phyloP scores from a whole-genome alignment of 2,797 vertebrate species.

The Astyanax mexicanus region DNA sequence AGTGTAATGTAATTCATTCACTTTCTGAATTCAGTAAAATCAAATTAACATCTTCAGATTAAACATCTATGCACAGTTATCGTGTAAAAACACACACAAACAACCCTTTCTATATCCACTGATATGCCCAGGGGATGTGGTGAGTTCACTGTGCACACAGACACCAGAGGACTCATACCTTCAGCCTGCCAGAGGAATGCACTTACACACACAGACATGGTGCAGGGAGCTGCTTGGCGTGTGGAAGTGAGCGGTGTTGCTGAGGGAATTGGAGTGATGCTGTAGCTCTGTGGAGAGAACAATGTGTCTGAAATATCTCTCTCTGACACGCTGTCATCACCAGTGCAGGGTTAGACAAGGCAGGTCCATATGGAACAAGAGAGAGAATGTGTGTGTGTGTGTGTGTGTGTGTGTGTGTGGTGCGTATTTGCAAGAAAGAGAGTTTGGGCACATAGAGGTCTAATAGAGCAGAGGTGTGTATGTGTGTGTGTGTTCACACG shows the following conservation, averaged over 20 bases:
- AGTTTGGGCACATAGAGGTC: no score
- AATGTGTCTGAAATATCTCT: slow-evolving; percentile 31
- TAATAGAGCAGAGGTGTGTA: not conserved
- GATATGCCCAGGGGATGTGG: not conserved
- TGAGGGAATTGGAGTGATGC: slow-evolving; percentile 24
- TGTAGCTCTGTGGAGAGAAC: slow-evolving; percentile 32
- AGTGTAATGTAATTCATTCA: no score
- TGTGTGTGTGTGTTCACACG: not conserved
- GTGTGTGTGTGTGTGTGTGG: slow-evolving; percentile 4
- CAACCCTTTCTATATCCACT: not conserved
- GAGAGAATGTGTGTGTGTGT: slow-evolving; percentile 1
- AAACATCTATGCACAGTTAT: no score
- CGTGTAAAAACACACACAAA: no score
- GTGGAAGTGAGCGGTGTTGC: slow-evolving; percentile 11
- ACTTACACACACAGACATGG: not conserved
- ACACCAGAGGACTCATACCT: not conserved
- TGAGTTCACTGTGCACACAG: not conserved
- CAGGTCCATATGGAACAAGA: slow-evolving; percentile 2
- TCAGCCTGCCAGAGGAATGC: slow-evolving; percentile 12
- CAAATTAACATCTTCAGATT: no score
- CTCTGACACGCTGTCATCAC: slow-evolving; percentile 33
- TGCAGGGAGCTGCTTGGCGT: not conserved
- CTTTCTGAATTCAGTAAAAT: no score
- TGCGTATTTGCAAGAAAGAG: not conserved
- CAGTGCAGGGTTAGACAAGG: slow-evolving; percentile 39